A percentile compares a stretch with the other conserved stretches of the same genome.
Evolutionary conservation across 2,888 invertebrate genomes (phyloP).

Genomic region (Invenusta paracnida): DNA sequence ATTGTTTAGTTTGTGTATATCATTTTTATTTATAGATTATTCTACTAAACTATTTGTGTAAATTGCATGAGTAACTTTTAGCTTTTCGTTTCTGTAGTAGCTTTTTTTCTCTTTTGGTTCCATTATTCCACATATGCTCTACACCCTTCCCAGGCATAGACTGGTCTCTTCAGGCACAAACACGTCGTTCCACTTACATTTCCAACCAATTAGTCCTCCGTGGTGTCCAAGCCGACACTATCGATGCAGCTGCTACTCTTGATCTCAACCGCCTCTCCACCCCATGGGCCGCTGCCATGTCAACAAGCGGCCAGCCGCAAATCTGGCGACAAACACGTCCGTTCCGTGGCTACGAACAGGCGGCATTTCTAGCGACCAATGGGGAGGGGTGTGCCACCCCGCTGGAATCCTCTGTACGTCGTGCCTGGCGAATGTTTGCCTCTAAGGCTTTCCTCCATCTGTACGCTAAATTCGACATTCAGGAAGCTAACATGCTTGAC

Average conservation of each 20-base stretch:
- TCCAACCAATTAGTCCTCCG: slow-evolving; percentile 29
- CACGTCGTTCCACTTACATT: not conserved
- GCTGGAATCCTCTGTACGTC: slow-evolving; percentile 53
- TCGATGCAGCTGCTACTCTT: slow-evolving; percentile 9
- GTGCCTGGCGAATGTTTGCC: slow-evolving; percentile 61
- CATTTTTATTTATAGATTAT: too few relatives aligned
- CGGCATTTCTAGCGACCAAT: slow-evolving; percentile 57
- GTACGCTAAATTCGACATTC: slow-evolving; percentile 57
- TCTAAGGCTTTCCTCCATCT: slow-evolving; percentile 61
- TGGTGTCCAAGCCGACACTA: not conserved
- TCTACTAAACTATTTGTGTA: too few relatives aligned
- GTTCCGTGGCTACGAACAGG: slow-evolving; percentile 56
- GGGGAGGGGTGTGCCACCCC: slow-evolving; percentile 52
- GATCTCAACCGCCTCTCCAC: not conserved
- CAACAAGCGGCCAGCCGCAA: too few relatives aligned
- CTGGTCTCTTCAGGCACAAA: slow-evolving; percentile 36
- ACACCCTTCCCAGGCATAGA: slow-evolving; percentile 50
- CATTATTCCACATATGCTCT: too few relatives aligned
- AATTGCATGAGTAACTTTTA: too few relatives aligned
- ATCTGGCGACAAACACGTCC: slow-evolving; percentile 50
- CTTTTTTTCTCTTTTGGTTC: too few relatives aligned
- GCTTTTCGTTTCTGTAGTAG: too few relatives aligned
- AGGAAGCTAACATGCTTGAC: slow-evolving; percentile 59
- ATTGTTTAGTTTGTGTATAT: too few relatives aligned
- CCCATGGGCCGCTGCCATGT: not conserved